A percentile compares a stretch with the other conserved stretches of the same genome.
These are phyloP conservation scores for Phrynosoma blainvillii DNA, from an alignment of 2,113 vertebrate species.

Conservation along the genomic window DNA sequence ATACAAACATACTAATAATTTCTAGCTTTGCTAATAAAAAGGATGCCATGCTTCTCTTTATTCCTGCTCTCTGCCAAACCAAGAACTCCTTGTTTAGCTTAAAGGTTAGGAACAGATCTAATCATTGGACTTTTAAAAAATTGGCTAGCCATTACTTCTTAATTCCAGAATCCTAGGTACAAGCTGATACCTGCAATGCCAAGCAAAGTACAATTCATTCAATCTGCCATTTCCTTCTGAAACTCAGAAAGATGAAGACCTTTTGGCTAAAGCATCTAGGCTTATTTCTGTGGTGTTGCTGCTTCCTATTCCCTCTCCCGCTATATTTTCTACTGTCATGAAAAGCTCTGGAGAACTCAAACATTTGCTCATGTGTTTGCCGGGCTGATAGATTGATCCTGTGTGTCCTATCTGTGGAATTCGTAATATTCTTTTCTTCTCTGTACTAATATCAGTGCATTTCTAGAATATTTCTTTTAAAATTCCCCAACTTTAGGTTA, in stretches of 20 bases:
- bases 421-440: background rate
- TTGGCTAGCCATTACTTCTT: background rate
- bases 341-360: no score
- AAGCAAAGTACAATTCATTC: background rate
- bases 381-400: background rate
- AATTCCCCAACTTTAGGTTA: background rate
- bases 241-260: background rate
- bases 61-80: background rate
- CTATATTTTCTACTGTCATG: background rate
- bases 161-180: background rate
- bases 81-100: background rate
- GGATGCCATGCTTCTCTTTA: background rate
- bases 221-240: background rate
- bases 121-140: background rate
- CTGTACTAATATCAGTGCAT: background rate
- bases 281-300: background rate
- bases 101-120: background rate
- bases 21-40: background rate
- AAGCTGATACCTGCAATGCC: no score
- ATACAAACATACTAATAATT: slow-evolving; percentile 22
- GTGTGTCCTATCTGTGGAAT: background rate
- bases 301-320: no score
- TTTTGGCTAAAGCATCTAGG: background rate
- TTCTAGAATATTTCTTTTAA: slow-evolving; percentile 26
- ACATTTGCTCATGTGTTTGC: no score